Evolutionary conservation across 92 coral and sea anemone genomes (phyloP), one percentile per base, ranked within the genome.

Genomic region (Palythoa heliodiscus): DNA sequence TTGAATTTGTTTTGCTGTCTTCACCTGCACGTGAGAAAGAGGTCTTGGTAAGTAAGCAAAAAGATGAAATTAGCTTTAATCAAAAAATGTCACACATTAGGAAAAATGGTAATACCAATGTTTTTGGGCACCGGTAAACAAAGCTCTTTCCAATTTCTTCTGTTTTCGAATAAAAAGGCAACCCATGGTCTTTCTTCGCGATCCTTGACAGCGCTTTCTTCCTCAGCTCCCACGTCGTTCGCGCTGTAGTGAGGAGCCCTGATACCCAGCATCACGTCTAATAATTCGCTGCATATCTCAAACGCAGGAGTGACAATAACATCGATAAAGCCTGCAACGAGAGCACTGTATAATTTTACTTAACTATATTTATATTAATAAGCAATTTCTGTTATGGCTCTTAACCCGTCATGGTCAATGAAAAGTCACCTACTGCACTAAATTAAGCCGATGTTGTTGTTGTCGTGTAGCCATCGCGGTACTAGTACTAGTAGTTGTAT

Each of bases 291-390:
- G 83, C 97, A 95, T 19, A 97, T 82, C 11, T 97, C 99, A 64
- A 91, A 88, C 7, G 99, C 97, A 11, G 99, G 99, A 14, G 92
- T 67, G 38, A 97, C 93, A 47, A 97, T 92, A n/a, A 97, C 86
- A 76, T 93, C 96, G 16, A 97, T 95, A 60, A 97, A 97, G 40
- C 99, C 99, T 97, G 90, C 37, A 52, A 67, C 57, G 25, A 48
- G 29, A 48, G 37, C 1, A 29, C 16, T 15, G 64, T 58, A 58
- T 3, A n/a, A 3, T 19, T n/a, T 63, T 3, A 63, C 50, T 0
- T 43, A 43, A 43, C 6, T 43, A 5, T 43, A 3, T 43, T 5
- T 43, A 43, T 43, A 43, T 43, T 43, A 5, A 43, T 43, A 8
- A 43, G 4, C 50, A 29, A 29, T 43, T 43, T 43, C 9, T 43